A percentile compares a stretch with the other conserved stretches of the same genome.
phyloP scores from a whole-genome alignment of 2,797 vertebrate genomes.

The Trematomus bernacchii region DNA sequence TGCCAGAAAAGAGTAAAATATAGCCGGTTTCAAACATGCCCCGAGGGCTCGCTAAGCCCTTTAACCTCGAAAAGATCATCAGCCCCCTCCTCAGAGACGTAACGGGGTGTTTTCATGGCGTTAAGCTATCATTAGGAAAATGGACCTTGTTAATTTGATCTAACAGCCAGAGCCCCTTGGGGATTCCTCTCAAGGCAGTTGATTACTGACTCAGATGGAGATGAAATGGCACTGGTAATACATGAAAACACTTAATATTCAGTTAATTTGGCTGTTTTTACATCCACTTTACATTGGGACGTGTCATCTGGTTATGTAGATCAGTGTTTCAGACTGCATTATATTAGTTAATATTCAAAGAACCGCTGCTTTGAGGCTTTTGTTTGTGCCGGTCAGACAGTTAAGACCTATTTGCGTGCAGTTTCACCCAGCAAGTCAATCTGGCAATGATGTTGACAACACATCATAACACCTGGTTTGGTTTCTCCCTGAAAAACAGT shows the following conservation, averaged over 20 bases:
- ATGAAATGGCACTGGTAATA: constrained; percentile 32
- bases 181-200: constrained; percentile 42
- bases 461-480: neutral
- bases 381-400: constrained; percentile 4
- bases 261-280: neutral
- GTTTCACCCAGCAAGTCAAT: neutral
- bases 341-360: neutral
- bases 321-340: constrained; percentile 10
- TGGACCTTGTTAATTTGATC: constrained; percentile 66
- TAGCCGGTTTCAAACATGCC: constrained; percentile 34
- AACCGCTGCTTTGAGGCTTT: neutral
- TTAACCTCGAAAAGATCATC: constrained; percentile 65
- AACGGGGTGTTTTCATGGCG: constrained; percentile 51
- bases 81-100: constrained; percentile 32
- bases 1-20: constrained; percentile 63
- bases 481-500: neutral
- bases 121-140: constrained; percentile 76
- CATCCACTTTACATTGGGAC: neutral
- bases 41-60: constrained; percentile 46
- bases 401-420: neutral
- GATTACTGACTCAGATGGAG: constrained; percentile 32
- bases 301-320: neutral
- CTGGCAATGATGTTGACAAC: neutral
- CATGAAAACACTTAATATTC: constrained; percentile 7
- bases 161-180: constrained; percentile 36